These are phyloP conservation scores for Cheilosia vulpina DNA, from an alignment of 2,888 invertebrate genomes.

Conservation along the genomic window DNA sequence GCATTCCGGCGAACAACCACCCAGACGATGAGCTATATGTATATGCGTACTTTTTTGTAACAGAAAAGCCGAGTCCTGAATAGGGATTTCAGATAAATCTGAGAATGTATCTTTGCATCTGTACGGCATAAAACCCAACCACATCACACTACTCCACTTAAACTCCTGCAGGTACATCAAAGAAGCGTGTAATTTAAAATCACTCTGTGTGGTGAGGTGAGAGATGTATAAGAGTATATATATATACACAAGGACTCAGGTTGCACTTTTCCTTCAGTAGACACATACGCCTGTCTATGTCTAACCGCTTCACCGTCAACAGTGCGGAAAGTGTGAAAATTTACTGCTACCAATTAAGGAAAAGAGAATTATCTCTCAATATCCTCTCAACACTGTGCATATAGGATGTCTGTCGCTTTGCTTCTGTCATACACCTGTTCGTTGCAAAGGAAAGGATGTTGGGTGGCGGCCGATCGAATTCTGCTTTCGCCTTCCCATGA, in stretches of 20 bases:
- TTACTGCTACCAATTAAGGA: slow-evolving; percentile 41
- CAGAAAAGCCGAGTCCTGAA: not conserved
- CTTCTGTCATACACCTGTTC: slow-evolving; percentile 11
- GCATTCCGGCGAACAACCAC: not conserved
- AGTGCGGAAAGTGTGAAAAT: slow-evolving; percentile 37
- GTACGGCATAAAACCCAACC: not conserved
- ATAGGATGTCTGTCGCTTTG: not conserved
- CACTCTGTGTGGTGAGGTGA: slow-evolving; percentile 17
- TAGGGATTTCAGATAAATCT: slow-evolving; percentile 43
- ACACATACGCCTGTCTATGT: not conserved
- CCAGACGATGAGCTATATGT: not conserved
- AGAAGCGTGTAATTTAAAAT: slow-evolving; percentile 34
- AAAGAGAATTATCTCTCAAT: slow-evolving; percentile 9
- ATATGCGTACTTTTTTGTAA: not conserved
- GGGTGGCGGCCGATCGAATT: not conserved
- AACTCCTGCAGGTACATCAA: slow-evolving; percentile 27
- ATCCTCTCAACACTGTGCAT: slow-evolving; percentile 10
- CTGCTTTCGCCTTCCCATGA: no score
- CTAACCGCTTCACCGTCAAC: slow-evolving; percentile 8
- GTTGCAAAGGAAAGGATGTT: not conserved
- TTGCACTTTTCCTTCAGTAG: slow-evolving; percentile 4
- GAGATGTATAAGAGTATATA: not conserved
- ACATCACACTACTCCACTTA: not conserved
- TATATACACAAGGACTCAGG: not conserved
- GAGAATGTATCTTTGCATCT: slow-evolving; percentile 13